Conservation (phyloP, 2,113 vertebrate species). For the Erythrocercus mccallii region DNA sequence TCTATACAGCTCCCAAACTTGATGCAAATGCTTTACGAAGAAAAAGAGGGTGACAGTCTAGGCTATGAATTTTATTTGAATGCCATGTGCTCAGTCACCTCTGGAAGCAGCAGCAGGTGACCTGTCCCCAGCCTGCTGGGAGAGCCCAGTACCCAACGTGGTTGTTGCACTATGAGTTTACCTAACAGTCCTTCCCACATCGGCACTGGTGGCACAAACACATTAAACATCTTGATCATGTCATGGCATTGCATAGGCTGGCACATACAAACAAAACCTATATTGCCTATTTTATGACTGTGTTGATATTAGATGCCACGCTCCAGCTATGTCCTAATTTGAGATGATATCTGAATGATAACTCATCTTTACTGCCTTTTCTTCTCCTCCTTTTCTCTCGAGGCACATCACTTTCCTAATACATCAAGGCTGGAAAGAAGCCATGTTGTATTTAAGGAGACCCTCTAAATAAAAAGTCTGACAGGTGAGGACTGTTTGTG, state of each 20-base stretch:
- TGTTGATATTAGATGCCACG: background rate
- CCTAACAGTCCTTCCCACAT: accelerated
- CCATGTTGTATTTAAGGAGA: background rate
- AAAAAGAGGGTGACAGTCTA: background rate
- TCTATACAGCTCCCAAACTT: background rate
- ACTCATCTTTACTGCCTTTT: background rate
- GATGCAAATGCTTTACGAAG: background rate
- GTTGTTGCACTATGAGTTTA: accelerated
- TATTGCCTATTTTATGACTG: background rate
- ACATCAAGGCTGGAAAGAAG: background rate
- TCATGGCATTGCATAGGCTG: background rate
- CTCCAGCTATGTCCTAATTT: background rate
- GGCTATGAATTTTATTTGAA: background rate
- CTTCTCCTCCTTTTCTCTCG: background rate
- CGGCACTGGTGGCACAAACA: background rate
- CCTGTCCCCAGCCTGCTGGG: background rate
- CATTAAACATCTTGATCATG: background rate
- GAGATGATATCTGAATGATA: background rate
- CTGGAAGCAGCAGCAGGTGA: background rate
- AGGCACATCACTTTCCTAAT: background rate
- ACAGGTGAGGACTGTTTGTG: background rate
- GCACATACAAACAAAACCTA: background rate
- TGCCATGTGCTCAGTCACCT: background rate
- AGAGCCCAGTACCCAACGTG: background rate
- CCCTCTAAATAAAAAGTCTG: background rate